phyloP scores from a whole-genome alignment of 2,113 vertebrate species.

The Ochotona curzoniae region DNA sequence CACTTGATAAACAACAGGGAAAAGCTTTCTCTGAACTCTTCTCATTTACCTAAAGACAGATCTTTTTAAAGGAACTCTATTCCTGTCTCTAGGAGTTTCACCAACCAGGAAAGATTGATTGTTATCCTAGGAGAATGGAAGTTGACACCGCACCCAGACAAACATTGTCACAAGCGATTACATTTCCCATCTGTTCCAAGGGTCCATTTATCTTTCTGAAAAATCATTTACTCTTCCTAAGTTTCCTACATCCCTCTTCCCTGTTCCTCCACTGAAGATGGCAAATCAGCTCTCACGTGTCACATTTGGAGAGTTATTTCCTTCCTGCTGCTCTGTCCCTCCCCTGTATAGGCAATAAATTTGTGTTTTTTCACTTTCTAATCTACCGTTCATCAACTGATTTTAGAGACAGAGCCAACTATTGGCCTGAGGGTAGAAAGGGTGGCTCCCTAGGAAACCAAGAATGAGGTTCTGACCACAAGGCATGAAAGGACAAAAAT shows the following conservation, averaged over 20 bases:
- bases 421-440: neutral
- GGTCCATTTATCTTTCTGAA: neutral
- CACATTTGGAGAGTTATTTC: no score
- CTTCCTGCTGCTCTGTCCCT: neutral
- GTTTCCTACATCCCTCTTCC: neutral
- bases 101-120: neutral
- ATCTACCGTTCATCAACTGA: neutral
- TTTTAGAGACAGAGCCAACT: neutral
- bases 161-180: neutral
- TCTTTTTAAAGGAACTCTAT: neutral
- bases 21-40: neutral
- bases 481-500: neutral
- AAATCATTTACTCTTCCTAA: neutral
- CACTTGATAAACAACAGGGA: neutral
- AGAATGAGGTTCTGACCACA: neutral
- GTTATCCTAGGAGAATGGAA: neutral
- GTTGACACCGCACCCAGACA: neutral
- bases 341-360: neutral
- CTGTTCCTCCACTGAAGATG: neutral
- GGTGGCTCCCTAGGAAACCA: neutral
- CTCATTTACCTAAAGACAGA: neutral
- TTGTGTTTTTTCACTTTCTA: neutral
- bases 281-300: neutral
- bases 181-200: neutral
- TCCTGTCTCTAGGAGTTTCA: neutral